Conservation (phyloP, 2,888 invertebrate genomes). For the Nebria brevicollis region DNA sequence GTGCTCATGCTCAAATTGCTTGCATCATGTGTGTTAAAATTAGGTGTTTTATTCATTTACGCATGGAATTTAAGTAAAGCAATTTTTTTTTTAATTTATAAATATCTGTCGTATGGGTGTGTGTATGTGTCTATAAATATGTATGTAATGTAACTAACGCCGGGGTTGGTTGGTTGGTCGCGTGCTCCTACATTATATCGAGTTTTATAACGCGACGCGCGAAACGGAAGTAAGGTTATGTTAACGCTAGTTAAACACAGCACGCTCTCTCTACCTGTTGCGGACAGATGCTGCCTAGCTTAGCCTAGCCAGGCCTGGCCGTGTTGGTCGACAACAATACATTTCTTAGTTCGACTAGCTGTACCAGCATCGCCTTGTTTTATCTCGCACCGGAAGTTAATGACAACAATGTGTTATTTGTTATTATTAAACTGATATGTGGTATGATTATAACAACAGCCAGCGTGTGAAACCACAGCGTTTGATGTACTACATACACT, state of each 20-base stretch:
- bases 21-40: too few relatives aligned
- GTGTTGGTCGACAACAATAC: slow-evolving; percentile 9
- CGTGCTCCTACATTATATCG: slow-evolving; percentile 10
- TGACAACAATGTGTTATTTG: neutral
- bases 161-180: neutral
- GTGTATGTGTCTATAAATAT: too few relatives aligned
- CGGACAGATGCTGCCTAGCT: slow-evolving; percentile 6
- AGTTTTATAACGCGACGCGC: slow-evolving; percentile 26
- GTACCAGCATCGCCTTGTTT: neutral
- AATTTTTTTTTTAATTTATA: too few relatives aligned
- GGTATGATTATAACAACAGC: neutral
- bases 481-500: neutral
- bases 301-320: neutral
- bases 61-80: too few relatives aligned
- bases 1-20: neutral
- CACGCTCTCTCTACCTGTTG: slow-evolving; percentile 29
- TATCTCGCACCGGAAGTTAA: neutral
- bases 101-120: too few relatives aligned
- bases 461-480: neutral
- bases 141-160: too few relatives aligned
- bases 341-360: slow-evolving; percentile 16
- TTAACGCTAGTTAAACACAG: slow-evolving; percentile 39
- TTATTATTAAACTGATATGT: slow-evolving; percentile 1
- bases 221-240: slow-evolving; percentile 38
- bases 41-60: too few relatives aligned